Conservation (phyloP, 2,888 invertebrate species). For the Carterocephalus palaemon region DNA sequence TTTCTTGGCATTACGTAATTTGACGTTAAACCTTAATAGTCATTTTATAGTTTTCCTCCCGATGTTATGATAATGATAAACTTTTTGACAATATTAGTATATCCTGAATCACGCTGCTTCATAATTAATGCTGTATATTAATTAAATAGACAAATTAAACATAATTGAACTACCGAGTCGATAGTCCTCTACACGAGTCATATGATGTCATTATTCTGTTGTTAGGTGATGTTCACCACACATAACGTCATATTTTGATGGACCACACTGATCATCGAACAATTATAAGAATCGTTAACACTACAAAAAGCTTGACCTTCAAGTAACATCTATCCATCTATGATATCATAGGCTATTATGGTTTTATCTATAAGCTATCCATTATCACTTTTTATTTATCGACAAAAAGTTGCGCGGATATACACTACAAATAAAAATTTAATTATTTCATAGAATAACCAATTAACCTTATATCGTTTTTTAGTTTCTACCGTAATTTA, state of each 20-base stretch:
- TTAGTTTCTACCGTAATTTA: neutral
- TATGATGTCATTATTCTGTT: no score
- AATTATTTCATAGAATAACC: slow-evolving; percentile 1
- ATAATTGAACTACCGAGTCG: no score
- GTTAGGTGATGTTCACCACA: no score
- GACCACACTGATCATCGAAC: no score
- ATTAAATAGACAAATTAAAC: no score
- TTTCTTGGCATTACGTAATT: slow-evolving; percentile 7
- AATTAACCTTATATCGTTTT: neutral
- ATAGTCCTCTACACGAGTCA: no score
- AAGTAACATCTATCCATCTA: neutral
- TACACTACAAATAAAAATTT: slow-evolving; percentile 3
- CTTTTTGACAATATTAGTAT: no score
- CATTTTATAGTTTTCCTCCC: no score
- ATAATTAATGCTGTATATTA: no score
- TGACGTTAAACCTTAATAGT: slow-evolving; percentile 5
- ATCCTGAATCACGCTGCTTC: no score
- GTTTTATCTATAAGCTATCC: slow-evolving; percentile 9
- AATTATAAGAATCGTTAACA: slow-evolving; percentile 4
- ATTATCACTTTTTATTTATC: slow-evolving; percentile 20
- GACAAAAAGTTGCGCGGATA: slow-evolving; percentile 1
- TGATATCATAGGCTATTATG: slow-evolving; percentile 17
- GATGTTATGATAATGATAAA: no score
- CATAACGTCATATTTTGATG: no score
- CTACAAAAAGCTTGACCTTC: slow-evolving; percentile 13